These are phyloP conservation scores for Pomatorhinus ruficollis DNA, from an alignment of 2,113 vertebrate genomes.

Conservation along the genomic window DNA sequence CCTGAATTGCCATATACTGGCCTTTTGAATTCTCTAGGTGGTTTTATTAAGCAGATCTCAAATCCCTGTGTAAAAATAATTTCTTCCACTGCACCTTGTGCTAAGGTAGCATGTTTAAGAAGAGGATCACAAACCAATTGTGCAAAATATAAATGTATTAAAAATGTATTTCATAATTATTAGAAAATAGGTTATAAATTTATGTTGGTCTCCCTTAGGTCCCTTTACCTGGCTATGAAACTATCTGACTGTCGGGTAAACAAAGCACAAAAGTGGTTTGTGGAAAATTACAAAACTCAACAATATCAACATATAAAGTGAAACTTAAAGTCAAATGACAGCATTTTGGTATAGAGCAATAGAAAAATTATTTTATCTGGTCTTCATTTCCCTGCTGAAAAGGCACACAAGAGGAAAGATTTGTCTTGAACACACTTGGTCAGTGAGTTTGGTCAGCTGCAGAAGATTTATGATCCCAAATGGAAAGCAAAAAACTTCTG, in stretches of 20 bases:
- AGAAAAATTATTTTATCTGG: background rate
- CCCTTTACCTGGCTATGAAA: background rate
- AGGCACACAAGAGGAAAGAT: background rate
- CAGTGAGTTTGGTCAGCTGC: background rate
- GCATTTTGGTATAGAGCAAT: background rate
- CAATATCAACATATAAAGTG: background rate
- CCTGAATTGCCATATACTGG: background rate
- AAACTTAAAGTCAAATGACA: background rate
- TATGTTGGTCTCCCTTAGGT: background rate
- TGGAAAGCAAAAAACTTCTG: background rate
- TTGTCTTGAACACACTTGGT: rapidly evolving
- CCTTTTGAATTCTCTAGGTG: background rate
- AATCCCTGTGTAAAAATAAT: background rate
- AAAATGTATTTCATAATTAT: background rate
- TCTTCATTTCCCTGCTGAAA: background rate
- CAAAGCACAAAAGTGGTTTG: background rate
- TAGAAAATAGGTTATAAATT: background rate
- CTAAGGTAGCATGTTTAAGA: background rate
- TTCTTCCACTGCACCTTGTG: background rate
- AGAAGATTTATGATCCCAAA: background rate
- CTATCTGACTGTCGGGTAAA: background rate
- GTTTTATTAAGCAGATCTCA: background rate
- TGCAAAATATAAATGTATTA: background rate
- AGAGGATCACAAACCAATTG: background rate
- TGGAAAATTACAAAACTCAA: background rate